Evolutionary conservation across 1,140 invertebrate species (phyloP), one percentile per base, ranked within the genome.

Genomic region (Chlorops oryzae): DNA sequence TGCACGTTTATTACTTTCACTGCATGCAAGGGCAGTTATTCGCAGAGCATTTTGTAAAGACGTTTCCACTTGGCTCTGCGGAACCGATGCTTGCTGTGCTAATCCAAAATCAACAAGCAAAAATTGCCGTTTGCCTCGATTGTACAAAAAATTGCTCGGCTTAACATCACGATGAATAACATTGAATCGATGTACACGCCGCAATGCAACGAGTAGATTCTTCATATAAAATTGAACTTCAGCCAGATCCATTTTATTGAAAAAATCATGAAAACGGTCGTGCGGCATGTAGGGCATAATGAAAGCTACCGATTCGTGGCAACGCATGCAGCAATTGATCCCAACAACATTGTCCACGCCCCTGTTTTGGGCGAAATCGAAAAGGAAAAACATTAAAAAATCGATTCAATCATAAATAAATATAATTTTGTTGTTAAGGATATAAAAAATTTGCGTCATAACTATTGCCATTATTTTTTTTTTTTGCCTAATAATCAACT

Each of bases 91-190:
- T 62, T 75, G 75, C 68, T 93, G 88, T 13, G 91, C 88, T 25
- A 94, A 76, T 3, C 92, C 92, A 79, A 96, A 95, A 75, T 95
- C 92, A 18, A 94, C 88, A 37, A 95, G 71, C 35, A 86, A 70
- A 60, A 83, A 87, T 59, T 81, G 80, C 72, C 80, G 81, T 42
- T 80, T 81, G n/a, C 76, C 74, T 24, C 88, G 75, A 71, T 93
- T 85, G 63, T 91, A 95, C 1, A 95, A 76, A 70, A 95, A 95
- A 75, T 96, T 96, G 68, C 83, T 88, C 5, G 92, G 91, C 75
- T 95, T 95, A n/a, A 96, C 81, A 70, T 96, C 92, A 57, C 92
- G 77, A 70, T 96, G 92, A 55, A 96, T 92, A 44, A 95, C 83
- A 54, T 85, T 82, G 70, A 87, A 88, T 47, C 82, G 80, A 74